phyloP scores from a whole-genome alignment of 2,888 invertebrate genomes.

The Drosophila meridiana region DNA sequence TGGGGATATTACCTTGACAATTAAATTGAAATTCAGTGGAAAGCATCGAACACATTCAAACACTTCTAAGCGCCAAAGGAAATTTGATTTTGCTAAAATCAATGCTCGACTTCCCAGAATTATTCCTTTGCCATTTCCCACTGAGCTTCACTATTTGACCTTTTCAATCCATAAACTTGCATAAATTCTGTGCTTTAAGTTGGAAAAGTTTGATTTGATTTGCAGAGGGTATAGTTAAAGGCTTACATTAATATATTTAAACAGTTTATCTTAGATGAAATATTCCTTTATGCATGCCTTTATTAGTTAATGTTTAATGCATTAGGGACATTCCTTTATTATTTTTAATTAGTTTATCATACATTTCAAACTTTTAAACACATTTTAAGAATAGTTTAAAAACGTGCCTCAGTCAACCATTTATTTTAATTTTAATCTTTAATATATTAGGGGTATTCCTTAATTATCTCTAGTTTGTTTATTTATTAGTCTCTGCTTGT shows the following conservation, averaged over 20 bases:
- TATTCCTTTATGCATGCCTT: too few species aligned
- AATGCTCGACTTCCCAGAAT: not conserved
- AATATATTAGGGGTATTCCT: not conserved
- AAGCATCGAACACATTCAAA: not conserved
- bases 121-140: not conserved
- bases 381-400: too few species aligned
- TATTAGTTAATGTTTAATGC: not conserved
- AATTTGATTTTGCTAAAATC: constrained; percentile 7
- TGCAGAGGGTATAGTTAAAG: too few species aligned
- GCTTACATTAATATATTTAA: too few species aligned
- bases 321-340: not conserved
- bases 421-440: too few species aligned
- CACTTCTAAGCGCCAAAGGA: not conserved
- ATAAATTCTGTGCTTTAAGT: not conserved
- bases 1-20: not conserved
- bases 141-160: not conserved
- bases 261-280: too few species aligned
- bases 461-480: too few species aligned
- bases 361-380: too few species aligned
- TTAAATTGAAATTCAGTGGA: not conserved
- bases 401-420: too few species aligned
- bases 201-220: not conserved
- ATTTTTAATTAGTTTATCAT: not conserved
- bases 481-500: too few species aligned
- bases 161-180: not conserved